A percentile compares a stretch with the other conserved stretches of the same genome.
These are phyloP conservation scores for Cephus nigrinus DNA, from an alignment of 2,888 invertebrate species.

Conservation along the genomic window DNA sequence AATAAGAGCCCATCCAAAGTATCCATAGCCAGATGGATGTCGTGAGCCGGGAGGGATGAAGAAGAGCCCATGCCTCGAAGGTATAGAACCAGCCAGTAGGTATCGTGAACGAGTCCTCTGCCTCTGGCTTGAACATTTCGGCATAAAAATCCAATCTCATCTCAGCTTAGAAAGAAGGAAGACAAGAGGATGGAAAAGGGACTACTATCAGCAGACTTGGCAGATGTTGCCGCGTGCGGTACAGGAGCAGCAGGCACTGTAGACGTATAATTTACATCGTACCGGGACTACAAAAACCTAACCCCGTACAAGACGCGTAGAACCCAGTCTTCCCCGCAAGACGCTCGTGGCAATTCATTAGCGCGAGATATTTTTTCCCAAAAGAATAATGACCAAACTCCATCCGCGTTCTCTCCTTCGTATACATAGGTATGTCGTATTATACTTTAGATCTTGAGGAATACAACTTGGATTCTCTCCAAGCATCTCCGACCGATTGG, in stretches of 20 bases:
- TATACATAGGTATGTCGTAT: not conserved
- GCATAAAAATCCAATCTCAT: conserved; percentile 53
- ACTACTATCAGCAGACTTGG: conserved; percentile 24
- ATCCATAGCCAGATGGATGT: not conserved
- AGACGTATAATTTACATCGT: conserved; percentile 1
- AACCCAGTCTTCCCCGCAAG: conserved; percentile 3
- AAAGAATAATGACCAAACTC: conserved; percentile 56
- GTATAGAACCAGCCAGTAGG: conserved; percentile 11
- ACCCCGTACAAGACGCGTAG: not conserved
- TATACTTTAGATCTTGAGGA: conserved; percentile 17
- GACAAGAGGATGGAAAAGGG: conserved; percentile 19
- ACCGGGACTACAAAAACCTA: not conserved
- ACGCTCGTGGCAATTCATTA: conserved; percentile 29
- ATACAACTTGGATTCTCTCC: conserved; percentile 55
- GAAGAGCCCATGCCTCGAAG: conserved; percentile 6
- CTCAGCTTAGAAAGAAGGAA: conserved; percentile 29
- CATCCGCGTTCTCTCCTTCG: not conserved
- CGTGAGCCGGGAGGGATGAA: not conserved
- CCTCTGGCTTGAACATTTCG: conserved; percentile 33
- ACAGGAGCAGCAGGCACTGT: not conserved
- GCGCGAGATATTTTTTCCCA: conserved; percentile 22
- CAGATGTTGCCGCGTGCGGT: conserved; percentile 28
- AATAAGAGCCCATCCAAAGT: conserved; percentile 10
- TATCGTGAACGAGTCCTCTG: conserved; percentile 26
- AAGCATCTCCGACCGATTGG: conserved; percentile 60